These are phyloP conservation scores for Myodes glareolus DNA, from an alignment of 2,113 vertebrate species.

Conservation along the genomic window DNA sequence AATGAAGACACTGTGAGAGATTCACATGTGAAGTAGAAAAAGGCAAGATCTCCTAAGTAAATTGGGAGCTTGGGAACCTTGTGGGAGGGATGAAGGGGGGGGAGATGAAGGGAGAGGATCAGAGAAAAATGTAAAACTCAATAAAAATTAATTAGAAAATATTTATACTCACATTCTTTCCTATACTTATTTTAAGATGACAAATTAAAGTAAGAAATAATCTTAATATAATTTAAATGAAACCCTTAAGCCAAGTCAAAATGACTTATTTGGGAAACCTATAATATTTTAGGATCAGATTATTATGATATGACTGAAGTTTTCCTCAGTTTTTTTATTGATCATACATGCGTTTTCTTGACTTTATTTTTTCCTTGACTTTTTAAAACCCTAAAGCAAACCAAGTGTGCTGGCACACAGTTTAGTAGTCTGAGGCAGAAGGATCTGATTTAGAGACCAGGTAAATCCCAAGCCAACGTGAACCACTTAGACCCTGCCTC, in stretches of 20 bases:
- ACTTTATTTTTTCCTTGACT: neutral
- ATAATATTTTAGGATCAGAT: neutral
- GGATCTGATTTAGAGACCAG: neutral
- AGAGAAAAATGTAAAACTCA: too few species aligned
- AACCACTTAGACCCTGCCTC: neutral
- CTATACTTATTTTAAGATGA: conserved; percentile 14
- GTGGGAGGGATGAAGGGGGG: too few species aligned
- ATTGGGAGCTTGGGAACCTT: too few species aligned
- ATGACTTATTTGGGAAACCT: conserved; percentile 4
- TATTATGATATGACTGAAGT: neutral
- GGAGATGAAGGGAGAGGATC: too few species aligned
- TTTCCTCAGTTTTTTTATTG: neutral
- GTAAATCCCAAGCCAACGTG: neutral
- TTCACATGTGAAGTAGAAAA: too few species aligned
- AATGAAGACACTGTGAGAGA: too few species aligned
- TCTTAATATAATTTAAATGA: conserved; percentile 41
- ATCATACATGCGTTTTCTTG: neutral
- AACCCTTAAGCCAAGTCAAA: conserved; percentile 20
- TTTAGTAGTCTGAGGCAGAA: neutral
- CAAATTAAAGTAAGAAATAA: conserved; percentile 32
- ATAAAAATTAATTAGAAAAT: neutral
- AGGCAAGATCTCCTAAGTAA: too few species aligned
- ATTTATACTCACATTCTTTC: neutral
- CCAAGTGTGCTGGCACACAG: neutral
- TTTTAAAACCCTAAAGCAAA: conserved; percentile 2